Evolutionary conservation across 1,140 invertebrate species (phyloP), one percentile per base, ranked within the genome.

Genomic region (Eriosoma lanigerum): DNA sequence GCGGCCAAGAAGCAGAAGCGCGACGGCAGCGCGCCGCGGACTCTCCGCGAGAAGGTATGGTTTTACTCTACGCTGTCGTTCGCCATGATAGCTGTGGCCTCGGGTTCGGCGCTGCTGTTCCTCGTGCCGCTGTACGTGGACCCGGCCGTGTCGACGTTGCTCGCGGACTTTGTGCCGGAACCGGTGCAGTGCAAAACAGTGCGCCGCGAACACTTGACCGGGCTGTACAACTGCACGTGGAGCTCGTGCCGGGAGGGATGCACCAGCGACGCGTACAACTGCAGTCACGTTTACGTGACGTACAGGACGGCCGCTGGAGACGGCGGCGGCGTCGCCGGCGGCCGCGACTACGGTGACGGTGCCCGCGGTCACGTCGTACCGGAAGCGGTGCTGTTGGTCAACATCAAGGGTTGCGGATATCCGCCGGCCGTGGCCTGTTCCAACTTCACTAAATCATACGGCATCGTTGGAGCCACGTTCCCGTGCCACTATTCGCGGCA

Each of bases 341-440:
- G 13, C 58, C 17, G 26, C 26, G 26, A 1, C 24, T 26, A 15
- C 26, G 9, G 32, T 29, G 29, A 17, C 52, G 38, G 89, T 90
- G 60, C 17, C 29, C 26, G 70, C 38, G 52, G 58, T 26, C 3
- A 24, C 56, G 8, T n/a, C 73, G 29, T 81, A 24, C 15, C 54
- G 19, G 90, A 93, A 83, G 92, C 91, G 19, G 89, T 91, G 24
- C 87, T 93, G 9, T 86, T 92, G 80, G 91, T 93, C 75, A 93
- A 93, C 86, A 92, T 93, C 84, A 93, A 93, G 85, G 93, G 93
- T 8, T 96, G 94, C 86, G 94, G 94, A n/a, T 96, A 95, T 86
- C 94, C 94, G 64, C 94, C 94, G 24, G 88, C 87, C 29, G 92
- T 95, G n/a, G 89, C 92, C 83, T 96, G 94, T 86, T 89, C 90